Percentiles rank a stretch among this genome's conserved stretches.
Evolutionary conservation across 1,140 invertebrate genomes (phyloP).

Genomic region (Archivesica marissinica): DNA sequence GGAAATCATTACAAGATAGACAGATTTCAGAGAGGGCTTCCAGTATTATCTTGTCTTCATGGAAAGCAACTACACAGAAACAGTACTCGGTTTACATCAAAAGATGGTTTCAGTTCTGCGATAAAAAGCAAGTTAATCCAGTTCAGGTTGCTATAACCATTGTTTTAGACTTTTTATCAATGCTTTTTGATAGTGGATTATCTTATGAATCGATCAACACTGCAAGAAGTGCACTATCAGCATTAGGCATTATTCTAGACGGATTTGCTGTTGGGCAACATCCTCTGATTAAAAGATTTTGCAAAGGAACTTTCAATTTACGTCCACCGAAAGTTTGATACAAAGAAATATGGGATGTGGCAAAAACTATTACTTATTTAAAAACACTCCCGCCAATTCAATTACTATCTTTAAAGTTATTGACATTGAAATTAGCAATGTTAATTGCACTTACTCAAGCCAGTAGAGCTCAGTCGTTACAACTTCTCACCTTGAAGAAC

Average conservation of each 20-base stretch:
- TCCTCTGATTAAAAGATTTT: constrained; percentile 44
- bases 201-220: constrained; percentile 59
- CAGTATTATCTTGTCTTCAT: constrained; percentile 54
- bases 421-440: constrained; percentile 31
- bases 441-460: constrained; percentile 25
- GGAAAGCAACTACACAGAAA: constrained; percentile 47
- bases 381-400: background rate
- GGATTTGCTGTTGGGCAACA: constrained; percentile 33
- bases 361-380: constrained; percentile 40
- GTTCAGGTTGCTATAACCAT: constrained; percentile 35
- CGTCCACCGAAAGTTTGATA: constrained; percentile 50
- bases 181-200: constrained; percentile 43
- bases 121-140: constrained; percentile 43
- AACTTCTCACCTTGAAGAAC: background rate
- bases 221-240: constrained; percentile 53
- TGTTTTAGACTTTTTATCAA: constrained; percentile 58
- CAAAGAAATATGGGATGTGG: constrained; percentile 53
- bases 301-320: constrained; percentile 58
- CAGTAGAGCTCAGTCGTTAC: constrained; percentile 27
- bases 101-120: constrained; percentile 58
- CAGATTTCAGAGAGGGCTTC: constrained; percentile 39
- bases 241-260: constrained; percentile 14
- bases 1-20: constrained; percentile 37
- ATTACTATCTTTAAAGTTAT: constrained; percentile 34
- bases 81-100: constrained; percentile 57